Evolutionary conservation across 2,797 vertebrate genomes (phyloP), one percentile per base, ranked within the genome.

Genomic region (Acomys russatus): DNA sequence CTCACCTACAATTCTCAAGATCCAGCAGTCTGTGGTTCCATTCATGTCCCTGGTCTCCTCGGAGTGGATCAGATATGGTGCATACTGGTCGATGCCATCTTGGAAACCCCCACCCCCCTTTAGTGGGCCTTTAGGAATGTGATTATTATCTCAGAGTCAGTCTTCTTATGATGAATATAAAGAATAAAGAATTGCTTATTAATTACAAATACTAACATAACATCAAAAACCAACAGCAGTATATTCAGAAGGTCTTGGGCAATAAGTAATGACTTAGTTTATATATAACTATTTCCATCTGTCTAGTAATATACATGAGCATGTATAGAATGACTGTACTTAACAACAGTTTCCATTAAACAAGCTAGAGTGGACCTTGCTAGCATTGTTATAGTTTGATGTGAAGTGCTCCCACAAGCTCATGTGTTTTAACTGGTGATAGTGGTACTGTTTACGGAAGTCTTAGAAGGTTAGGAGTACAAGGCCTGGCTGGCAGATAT

Each of bases 311-410:
- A 23, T 1, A 68, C 20, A 6, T 17, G 20, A 2, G 68, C 0
- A 44, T 12, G 0, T 25, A 74, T 6, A 85, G 15, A 74, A n/a
- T 83, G 33, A 64, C 33, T 87, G 2, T 44, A 12, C 30, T 86
- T 93, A 70, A 79, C 44, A 79, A 63, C 14, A 15, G 64, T 17
- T 38, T 88, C 90, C n/a, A n/a, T 76, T 54, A 85, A 95, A 85
- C 22, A 49, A 7, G 5, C 6, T 63, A 3, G 6, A 49, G 14
- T 74, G 88, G 51, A 76, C 10, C 28, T 51, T 79, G 10, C 68
- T 44, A 35, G 20, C 17, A 30, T 18, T 20, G 38, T 20, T 66
- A 84, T 9, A 30, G 25, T 66, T 84, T 30, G 7, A 20, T 44
- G 17, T 18, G 54, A 61, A 33, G 22, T 61, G 22, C 61, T 82